These are phyloP conservation scores for Fabriciana adippe DNA, from an alignment of 2,888 invertebrate genomes.

Conservation along the genomic window DNA sequence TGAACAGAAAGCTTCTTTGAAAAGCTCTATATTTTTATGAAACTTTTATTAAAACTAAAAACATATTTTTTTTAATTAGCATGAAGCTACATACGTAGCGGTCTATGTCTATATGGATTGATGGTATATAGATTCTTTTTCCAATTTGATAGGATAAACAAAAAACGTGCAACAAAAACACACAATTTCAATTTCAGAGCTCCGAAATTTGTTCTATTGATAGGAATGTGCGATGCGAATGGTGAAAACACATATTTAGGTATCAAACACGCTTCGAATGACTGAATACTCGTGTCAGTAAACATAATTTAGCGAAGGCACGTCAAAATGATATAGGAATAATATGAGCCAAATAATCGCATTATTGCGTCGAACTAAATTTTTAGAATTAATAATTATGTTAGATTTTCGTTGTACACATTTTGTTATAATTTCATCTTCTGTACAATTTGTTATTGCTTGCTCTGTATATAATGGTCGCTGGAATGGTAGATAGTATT, in stretches of 20 bases:
- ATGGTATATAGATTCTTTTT: constrained; percentile 8
- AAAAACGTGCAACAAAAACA: constrained; percentile 8
- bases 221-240: background rate
- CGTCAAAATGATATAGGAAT: constrained; percentile 1
- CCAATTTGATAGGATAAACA: constrained; percentile 14
- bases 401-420: too few relatives aligned
- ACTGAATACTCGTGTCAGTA: background rate
- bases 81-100: constrained; percentile 1
- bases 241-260: constrained; percentile 1
- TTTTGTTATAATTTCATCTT: too few relatives aligned
- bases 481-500: too few relatives aligned
- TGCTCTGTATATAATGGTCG: too few relatives aligned
- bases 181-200: constrained; percentile 19
- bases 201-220: constrained; percentile 19
- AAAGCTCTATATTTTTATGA: too few relatives aligned
- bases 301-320: constrained; percentile 5
- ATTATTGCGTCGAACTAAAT: background rate
- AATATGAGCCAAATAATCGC: background rate
- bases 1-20: too few relatives aligned
- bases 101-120: background rate
- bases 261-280: constrained; percentile 2
- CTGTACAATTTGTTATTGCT: too few relatives aligned
- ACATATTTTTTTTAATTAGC: background rate
- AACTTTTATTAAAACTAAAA: background rate
- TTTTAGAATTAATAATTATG: too few relatives aligned